Percentiles rank a stretch among this genome's conserved stretches.
These are phyloP conservation scores for Rhabdornis inornatus DNA, from an alignment of 2,113 vertebrate genomes.

Conservation along the genomic window DNA sequence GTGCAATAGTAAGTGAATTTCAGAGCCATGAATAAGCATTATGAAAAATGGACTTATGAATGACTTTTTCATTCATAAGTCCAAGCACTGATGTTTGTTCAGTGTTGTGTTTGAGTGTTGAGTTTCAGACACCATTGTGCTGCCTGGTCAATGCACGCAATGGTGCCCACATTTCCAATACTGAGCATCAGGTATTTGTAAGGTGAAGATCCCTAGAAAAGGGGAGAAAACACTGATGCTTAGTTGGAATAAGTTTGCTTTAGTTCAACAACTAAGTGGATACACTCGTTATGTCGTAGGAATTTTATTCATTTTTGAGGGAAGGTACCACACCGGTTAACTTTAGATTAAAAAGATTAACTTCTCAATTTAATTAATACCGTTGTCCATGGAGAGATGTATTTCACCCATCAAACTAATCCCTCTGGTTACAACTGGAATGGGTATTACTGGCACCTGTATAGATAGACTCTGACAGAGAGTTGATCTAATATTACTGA, in stretches of 20 bases:
- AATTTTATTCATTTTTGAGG: neutral
- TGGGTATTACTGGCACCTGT: neutral
- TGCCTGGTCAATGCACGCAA: no score
- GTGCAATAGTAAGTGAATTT: neutral
- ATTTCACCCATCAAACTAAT: neutral
- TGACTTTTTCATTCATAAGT: neutral
- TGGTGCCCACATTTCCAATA: neutral
- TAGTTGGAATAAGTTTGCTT: neutral
- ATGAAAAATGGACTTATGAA: no score
- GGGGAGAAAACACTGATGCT: fast-evolving
- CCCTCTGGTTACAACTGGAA: neutral
- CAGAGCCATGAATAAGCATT: neutral
- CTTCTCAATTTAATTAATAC: neutral
- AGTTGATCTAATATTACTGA: neutral
- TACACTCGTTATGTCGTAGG: neutral
- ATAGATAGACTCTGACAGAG: neutral
- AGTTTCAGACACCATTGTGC: neutral
- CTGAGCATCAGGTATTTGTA: neutral
- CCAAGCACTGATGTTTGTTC: neutral
- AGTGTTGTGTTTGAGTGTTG: neutral
- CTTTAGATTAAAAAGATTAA: neutral
- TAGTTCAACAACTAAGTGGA: neutral
- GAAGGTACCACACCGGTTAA: neutral
- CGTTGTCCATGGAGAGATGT: neutral
- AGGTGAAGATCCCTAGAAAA: neutral